Conservation (phyloP, 2,797 vertebrate species). For the Manis pentadactyla region DNA sequence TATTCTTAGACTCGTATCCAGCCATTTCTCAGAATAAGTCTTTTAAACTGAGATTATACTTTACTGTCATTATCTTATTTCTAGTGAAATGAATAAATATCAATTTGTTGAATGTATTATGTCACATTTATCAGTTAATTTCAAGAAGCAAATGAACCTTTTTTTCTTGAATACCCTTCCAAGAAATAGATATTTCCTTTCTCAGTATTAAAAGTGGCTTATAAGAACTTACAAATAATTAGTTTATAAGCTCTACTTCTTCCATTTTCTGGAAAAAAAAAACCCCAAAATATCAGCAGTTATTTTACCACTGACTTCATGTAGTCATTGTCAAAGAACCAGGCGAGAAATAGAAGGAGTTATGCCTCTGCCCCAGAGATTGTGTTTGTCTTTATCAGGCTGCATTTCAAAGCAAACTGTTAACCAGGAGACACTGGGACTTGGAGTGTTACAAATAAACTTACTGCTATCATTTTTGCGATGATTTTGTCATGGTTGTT, state of each 20-base stretch:
- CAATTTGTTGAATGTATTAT: not conserved
- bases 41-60: slow-evolving; percentile 6
- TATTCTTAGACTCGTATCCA: not conserved
- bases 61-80: not conserved
- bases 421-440: not conserved
- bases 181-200: not conserved
- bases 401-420: not conserved
- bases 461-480: not conserved
- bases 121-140: not conserved
- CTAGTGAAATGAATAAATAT: not conserved
- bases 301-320: not conserved
- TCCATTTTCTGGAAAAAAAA: not conserved
- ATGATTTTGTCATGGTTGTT: not conserved
- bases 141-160: not conserved
- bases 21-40: not conserved
- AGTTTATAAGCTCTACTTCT: not conserved
- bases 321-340: not conserved
- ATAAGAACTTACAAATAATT: not conserved
- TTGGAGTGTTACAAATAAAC: not conserved
- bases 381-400: not conserved
- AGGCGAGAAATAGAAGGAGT: not conserved
- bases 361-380: not conserved
- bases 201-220: not conserved
- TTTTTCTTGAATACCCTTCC: not conserved
- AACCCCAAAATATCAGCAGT: not conserved